Conservation (phyloP, 2,113 vertebrate genomes). For the Geothlypis trichas region DNA sequence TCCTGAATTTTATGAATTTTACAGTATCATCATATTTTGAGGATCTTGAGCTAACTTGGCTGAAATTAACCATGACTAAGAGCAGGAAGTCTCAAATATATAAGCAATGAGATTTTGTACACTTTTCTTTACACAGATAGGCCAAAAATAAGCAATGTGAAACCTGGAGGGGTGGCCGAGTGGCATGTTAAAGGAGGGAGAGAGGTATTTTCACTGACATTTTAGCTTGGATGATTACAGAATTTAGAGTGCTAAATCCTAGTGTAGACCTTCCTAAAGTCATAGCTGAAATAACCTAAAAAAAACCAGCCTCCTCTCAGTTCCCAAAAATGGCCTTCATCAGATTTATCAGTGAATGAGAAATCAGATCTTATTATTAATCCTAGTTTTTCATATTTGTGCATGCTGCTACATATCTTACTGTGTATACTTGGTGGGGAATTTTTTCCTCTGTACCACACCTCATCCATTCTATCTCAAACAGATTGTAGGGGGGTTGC, state of each 20-base stretch:
- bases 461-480: neutral
- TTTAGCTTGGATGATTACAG: neutral
- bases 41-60: neutral
- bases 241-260: neutral
- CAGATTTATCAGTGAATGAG: neutral
- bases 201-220: neutral
- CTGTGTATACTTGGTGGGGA: neutral
- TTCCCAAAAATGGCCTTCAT: neutral
- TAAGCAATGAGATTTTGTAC: neutral
- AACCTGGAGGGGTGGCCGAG: accelerated
- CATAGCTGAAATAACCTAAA: neutral
- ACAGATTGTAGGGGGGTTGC: neutral
- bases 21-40: neutral
- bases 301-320: neutral
- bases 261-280: neutral
- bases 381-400: neutral
- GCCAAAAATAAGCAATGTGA: neutral
- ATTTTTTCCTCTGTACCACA: neutral
- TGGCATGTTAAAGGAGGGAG: neutral
- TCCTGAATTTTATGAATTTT: neutral
- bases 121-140: neutral
- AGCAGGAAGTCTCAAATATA: neutral
- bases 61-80: neutral
- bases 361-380: neutral
- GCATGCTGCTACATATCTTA: neutral